Conservation (phyloP, 1,140 invertebrate species). For the Babylonia areolata region DNA sequence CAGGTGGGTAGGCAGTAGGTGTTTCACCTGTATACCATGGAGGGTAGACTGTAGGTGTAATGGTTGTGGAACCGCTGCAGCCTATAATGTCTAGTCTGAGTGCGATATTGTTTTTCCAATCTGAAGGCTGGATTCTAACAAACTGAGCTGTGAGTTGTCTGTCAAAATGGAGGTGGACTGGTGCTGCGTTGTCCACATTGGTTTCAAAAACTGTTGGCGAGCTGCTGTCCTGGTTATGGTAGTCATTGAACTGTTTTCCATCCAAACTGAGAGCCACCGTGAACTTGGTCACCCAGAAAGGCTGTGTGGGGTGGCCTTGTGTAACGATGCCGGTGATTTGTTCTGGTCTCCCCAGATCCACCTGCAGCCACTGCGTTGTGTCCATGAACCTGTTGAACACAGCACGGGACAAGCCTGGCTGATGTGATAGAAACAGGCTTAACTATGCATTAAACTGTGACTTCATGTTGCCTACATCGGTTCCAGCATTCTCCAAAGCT, state of each 20-base stretch:
- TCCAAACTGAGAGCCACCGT: slow-evolving; percentile 68
- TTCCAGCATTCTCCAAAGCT: too few species aligned
- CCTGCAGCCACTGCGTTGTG: slow-evolving; percentile 56
- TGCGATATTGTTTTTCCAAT: slow-evolving; percentile 60
- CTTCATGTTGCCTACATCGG: too few species aligned
- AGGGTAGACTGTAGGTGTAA: slow-evolving; percentile 18
- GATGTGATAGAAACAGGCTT: background rate
- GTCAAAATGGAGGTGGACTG: slow-evolving; percentile 49
- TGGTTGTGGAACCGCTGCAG: background rate
- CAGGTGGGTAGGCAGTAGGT: slow-evolving; percentile 21
- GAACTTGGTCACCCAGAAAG: slow-evolving; percentile 71
- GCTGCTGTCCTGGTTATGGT: slow-evolving; percentile 39
- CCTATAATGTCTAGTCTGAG: slow-evolving; percentile 54
- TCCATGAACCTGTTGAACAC: slow-evolving; percentile 32
- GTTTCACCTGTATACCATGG: slow-evolving; percentile 18
- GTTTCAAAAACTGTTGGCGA: slow-evolving; percentile 52
- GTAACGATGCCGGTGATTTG: slow-evolving; percentile 71
- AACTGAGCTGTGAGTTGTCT: slow-evolving; percentile 51
- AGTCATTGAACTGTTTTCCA: slow-evolving; percentile 56
- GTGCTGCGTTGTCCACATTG: slow-evolving; percentile 56
- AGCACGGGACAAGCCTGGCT: background rate
- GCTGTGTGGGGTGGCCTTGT: slow-evolving; percentile 66
- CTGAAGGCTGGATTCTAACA: slow-evolving; percentile 57
- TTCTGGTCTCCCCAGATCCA: slow-evolving; percentile 67
- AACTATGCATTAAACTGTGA: too few species aligned